Conservation (phyloP, 2,113 vertebrate genomes). For the Lophius piscatorius region DNA sequence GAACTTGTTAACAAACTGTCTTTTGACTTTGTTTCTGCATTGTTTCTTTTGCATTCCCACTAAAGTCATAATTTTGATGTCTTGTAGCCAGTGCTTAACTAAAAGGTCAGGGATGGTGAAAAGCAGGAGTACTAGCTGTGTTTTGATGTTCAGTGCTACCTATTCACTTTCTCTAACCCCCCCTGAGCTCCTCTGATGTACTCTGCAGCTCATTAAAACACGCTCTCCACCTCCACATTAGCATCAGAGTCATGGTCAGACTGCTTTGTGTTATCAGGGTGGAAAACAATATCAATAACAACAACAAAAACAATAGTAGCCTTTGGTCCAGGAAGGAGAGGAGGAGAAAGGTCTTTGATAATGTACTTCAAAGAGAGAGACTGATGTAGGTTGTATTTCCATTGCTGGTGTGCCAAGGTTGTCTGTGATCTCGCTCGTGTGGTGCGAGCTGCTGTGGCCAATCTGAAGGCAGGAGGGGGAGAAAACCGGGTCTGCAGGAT, state of each 20-base stretch:
- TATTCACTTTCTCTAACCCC: conserved; percentile 56
- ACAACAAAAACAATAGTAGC: conserved; percentile 85
- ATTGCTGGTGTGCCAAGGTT: conserved; percentile 67
- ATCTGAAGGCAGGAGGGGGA: conserved; percentile 43
- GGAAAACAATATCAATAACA: conserved; percentile 83
- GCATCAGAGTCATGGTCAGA: conserved; percentile 85
- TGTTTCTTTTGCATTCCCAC: conserved; percentile 36
- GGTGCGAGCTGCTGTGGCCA: conserved; percentile 13
- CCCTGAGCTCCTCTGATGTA: conserved; percentile 72
- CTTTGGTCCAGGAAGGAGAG: conserved; percentile 77
- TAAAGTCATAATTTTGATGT: conserved; percentile 36
- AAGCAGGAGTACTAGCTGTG: conserved; percentile 51
- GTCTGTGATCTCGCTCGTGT: conserved; percentile 59
- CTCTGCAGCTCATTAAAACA: conserved; percentile 79
- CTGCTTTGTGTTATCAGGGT: conserved; percentile 80
- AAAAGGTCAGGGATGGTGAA: conserved; percentile 69
- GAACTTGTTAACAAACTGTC: background rate
- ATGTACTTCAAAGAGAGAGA: conserved; percentile 71
- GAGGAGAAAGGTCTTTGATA: conserved; percentile 78
- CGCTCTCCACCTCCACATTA: conserved; percentile 81
- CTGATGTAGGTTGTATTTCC: conserved; percentile 70
- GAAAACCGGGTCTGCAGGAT: conserved; percentile 36
- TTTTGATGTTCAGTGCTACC: conserved; percentile 76
- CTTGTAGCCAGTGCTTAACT: conserved; percentile 12
- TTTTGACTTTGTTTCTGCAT: conserved; percentile 8